phyloP scores from a whole-genome alignment of 2,888 invertebrate species.

The Leistus spinibarbis region DNA sequence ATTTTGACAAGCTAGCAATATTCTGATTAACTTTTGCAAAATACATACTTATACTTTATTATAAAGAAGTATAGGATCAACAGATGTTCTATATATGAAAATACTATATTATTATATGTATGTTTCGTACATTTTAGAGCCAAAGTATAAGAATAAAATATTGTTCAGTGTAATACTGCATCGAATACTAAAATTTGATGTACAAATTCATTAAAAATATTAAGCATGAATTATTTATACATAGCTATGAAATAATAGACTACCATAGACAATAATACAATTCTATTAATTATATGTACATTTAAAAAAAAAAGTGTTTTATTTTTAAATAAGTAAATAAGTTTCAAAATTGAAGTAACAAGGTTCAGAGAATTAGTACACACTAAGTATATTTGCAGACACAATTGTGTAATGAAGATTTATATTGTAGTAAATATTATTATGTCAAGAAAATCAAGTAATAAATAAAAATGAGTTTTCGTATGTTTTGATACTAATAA shows the following conservation, averaged over 20 bases:
- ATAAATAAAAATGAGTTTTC: neutral
- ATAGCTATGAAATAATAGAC: too few species aligned
- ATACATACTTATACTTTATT: neutral
- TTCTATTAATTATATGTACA: too few species aligned
- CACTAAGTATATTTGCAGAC: neutral
- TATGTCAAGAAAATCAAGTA: neutral
- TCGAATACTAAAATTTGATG: too few species aligned
- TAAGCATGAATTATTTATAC: too few species aligned
- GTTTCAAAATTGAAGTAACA: neutral
- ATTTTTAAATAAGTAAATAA: neutral
- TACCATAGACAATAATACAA: too few species aligned
- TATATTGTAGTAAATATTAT: neutral
- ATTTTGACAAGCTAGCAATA: neutral
- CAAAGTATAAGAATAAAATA: too few species aligned
- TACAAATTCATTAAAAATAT: too few species aligned
- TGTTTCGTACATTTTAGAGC: too few species aligned
- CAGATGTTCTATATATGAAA: too few species aligned
- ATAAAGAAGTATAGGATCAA: too few species aligned
- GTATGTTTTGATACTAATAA: neutral
- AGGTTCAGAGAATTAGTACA: neutral
- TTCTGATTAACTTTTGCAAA: neutral
- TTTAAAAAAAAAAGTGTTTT: neutral
- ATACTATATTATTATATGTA: too few species aligned
- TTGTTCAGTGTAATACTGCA: too few species aligned
- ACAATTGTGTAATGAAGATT: neutral